These are phyloP conservation scores for Enteromius viviparus DNA, from an alignment of 2,797 vertebrate genomes.

Conservation along the genomic window DNA sequence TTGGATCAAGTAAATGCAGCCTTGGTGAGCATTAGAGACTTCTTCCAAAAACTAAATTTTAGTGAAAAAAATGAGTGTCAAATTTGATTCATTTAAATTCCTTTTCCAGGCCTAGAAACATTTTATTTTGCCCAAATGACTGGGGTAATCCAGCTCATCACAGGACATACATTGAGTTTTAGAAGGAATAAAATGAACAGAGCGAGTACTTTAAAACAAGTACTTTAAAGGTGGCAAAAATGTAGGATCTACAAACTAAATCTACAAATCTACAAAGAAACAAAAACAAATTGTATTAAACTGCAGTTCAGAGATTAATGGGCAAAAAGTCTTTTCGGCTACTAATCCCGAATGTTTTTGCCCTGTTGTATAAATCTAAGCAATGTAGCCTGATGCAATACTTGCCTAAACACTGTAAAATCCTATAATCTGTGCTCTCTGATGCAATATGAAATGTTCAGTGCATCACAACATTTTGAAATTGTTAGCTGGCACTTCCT, in stretches of 20 bases:
- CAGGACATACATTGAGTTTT: not conserved
- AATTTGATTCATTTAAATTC: not conserved
- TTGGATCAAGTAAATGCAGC: not conserved
- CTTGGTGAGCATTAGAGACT: not conserved
- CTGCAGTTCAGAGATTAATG: constrained; percentile 22
- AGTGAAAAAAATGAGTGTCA: not conserved
- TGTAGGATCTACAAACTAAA: not conserved
- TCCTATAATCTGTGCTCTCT: constrained; percentile 59
- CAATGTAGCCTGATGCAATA: constrained; percentile 58
- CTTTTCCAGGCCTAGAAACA: not conserved
- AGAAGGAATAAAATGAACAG: too few relatives aligned
- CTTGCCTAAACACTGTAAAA: constrained; percentile 57
- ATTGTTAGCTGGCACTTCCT: constrained; percentile 57
- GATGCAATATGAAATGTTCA: constrained; percentile 60
- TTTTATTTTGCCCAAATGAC: not conserved
- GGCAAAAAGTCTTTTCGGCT: constrained; percentile 1
- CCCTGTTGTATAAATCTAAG: constrained; percentile 46
- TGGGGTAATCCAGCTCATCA: not conserved
- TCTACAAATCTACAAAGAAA: constrained; percentile 14
- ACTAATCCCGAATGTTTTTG: constrained; percentile 35
- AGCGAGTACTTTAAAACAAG: not conserved
- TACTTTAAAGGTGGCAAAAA: not conserved
- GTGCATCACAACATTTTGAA: constrained; percentile 55
- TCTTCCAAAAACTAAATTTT: not conserved
- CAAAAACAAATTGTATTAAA: not conserved